Conservation (phyloP, 1,140 invertebrate genomes). For the Hesperophylax magnus region DNA sequence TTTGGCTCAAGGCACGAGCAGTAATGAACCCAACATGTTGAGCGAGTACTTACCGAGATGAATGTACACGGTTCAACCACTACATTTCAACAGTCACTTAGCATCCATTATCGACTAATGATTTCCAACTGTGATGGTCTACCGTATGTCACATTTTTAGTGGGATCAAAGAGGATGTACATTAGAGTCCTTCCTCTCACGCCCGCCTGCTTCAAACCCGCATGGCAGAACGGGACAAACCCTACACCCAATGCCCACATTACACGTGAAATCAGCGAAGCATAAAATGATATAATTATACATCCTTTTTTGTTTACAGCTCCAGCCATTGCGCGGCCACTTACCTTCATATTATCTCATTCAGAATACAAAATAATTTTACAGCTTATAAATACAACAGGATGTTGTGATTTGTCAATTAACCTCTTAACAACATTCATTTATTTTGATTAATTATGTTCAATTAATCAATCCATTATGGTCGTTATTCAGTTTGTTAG, state of each 20-base stretch:
- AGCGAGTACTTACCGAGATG: background rate
- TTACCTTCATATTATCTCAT: too few species aligned
- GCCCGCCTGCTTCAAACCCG: background rate
- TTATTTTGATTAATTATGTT: background rate
- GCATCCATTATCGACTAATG: constrained; percentile 42
- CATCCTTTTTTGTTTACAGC: too few species aligned
- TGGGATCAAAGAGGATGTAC: constrained; percentile 22
- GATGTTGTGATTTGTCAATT: too few species aligned
- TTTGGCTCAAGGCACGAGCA: background rate
- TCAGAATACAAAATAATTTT: too few species aligned
- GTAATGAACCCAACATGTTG: background rate
- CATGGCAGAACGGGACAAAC: too few species aligned
- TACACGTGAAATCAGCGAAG: background rate
- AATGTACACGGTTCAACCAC: background rate
- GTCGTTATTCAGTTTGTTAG: too few species aligned
- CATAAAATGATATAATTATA: background rate
- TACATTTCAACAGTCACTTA: constrained; percentile 41
- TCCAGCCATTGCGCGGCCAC: too few species aligned
- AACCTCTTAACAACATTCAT: background rate
- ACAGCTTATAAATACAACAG: too few species aligned
- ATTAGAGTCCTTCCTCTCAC: background rate
- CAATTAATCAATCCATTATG: too few species aligned
- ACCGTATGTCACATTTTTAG: background rate
- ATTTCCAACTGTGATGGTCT: constrained; percentile 6
- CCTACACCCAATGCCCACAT: background rate